phyloP scores from a whole-genome alignment of 2,113 vertebrate genomes.

The Aleadryas rufinucha region DNA sequence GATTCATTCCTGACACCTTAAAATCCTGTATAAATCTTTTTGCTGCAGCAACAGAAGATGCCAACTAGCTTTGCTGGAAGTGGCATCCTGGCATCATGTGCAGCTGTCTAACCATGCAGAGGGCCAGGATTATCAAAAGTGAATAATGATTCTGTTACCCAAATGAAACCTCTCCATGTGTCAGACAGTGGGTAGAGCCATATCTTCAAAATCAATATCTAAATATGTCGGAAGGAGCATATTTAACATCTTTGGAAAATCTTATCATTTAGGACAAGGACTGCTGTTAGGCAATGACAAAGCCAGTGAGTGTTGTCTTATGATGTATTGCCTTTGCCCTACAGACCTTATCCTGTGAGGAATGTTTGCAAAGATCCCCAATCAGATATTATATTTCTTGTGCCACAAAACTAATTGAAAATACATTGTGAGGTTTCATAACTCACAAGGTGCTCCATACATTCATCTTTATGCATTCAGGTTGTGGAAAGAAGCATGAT shows the following conservation, averaged over 20 bases:
- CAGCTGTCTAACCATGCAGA: not conserved
- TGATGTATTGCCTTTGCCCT: not conserved
- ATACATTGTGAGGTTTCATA: not conserved
- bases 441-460: not conserved
- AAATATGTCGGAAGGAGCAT: not conserved
- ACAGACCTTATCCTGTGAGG: not conserved
- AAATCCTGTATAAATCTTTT: not conserved
- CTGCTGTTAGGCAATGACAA: not conserved
- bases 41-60: not conserved
- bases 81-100: not conserved
- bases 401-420: not conserved
- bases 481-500: not conserved
- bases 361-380: not conserved
- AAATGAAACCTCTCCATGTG: not conserved
- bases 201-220: not conserved
- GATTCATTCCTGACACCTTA: not conserved
- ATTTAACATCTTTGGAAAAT: not conserved
- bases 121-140: not conserved
- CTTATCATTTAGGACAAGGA: not conserved
- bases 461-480: not conserved
- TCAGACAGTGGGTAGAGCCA: not conserved
- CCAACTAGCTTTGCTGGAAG: not conserved
- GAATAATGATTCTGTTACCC: not conserved
- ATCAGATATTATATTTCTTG: not conserved
- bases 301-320: not conserved